These are phyloP conservation scores for Epizoanthus scotinus DNA, from an alignment of 92 coral and sea anemone species.

Conservation along the genomic window DNA sequence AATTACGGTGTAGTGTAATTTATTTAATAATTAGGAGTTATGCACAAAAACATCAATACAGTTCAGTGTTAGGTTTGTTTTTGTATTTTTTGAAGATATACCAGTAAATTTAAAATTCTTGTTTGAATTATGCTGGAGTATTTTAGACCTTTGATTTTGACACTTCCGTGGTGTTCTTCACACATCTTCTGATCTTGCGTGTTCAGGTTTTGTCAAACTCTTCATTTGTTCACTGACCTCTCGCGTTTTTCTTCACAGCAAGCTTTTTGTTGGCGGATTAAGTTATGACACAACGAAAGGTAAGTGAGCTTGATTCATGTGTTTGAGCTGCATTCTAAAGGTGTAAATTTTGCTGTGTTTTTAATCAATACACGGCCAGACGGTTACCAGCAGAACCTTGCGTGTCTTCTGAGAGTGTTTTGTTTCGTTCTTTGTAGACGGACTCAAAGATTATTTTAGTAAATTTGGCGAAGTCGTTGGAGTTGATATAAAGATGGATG, in stretches of 20 bases:
- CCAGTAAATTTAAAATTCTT: constrained; percentile 12
- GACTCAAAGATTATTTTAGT: constrained; percentile 81
- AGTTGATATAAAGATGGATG: constrained; percentile 91
- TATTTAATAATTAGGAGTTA: constrained; percentile 14
- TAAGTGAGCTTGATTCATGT: constrained; percentile 49
- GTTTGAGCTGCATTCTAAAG: constrained; percentile 21
- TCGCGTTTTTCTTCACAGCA: constrained; percentile 68
- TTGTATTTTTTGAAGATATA: constrained; percentile 2
- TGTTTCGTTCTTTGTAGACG: constrained; percentile 58
- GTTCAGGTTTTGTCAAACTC: not conserved
- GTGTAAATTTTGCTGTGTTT: not conserved
- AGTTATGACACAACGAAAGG: constrained; percentile 97
- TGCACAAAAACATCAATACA: not conserved
- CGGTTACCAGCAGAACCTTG: not conserved
- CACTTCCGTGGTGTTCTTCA: constrained; percentile 30
- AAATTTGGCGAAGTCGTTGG: constrained; percentile 93
- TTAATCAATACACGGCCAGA: not conserved
- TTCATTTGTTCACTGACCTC: constrained; percentile 6
- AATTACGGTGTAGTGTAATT: constrained; percentile 13
- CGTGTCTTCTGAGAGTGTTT: constrained; percentile 15
- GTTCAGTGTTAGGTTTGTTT: not conserved
- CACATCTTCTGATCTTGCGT: not conserved
- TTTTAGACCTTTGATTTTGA: constrained; percentile 26
- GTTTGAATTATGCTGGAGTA: not conserved
- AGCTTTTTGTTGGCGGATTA: constrained; percentile 98